Base-by-base conservation (phyloP, 2,888 invertebrate species). In the Morpho achilles region DNA sequence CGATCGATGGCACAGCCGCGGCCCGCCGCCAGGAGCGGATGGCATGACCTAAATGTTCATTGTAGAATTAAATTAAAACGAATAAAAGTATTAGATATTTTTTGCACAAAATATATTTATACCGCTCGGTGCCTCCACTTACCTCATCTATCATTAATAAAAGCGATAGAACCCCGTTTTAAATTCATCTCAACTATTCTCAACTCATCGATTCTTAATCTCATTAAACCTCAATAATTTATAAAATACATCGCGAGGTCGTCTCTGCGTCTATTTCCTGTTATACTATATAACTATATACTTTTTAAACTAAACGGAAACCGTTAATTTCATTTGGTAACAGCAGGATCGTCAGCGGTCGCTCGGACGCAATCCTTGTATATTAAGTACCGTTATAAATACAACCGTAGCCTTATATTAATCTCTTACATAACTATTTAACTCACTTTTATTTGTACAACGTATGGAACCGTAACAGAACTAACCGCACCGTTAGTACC, bases 261-360 rank as follows among this genome's bases (percentile, higher is more conserved):
- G 16, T 16, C 1, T 16, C 16, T 16, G 16, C 16, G 16, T 16
- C 16, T 16, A 16, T 16, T 22, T 7, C 8, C 42, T 42, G 41
- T 16, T 16, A 41, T 41, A 5, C 1, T 42, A 2, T 39, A 49
- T 6, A 3, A 39, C 1, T 39, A 6, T 39, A 49, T 10, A 50
- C n/a, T 50, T 42, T 22, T 16, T 3, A 50, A 9, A 42, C 42
- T 50, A 9, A 50, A 50, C 9, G 7, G 44, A 52, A 52, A 52
- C 9, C 10, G 7, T 45, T 39, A 39, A 45, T 52, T 52, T 44
- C 52, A 52, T 52, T 52, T 44, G 52, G 52, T 52, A 52, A 52
- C 52, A 43, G n/a, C 52, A 44, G 44, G 16, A 44, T 52, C 8
- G 8, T n/a, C 39, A 39, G 39, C 10, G 45, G 0, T 44, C 43